These are phyloP conservation scores for Meteorus colon DNA, from an alignment of 2,888 invertebrate genomes.

Conservation along the genomic window DNA sequence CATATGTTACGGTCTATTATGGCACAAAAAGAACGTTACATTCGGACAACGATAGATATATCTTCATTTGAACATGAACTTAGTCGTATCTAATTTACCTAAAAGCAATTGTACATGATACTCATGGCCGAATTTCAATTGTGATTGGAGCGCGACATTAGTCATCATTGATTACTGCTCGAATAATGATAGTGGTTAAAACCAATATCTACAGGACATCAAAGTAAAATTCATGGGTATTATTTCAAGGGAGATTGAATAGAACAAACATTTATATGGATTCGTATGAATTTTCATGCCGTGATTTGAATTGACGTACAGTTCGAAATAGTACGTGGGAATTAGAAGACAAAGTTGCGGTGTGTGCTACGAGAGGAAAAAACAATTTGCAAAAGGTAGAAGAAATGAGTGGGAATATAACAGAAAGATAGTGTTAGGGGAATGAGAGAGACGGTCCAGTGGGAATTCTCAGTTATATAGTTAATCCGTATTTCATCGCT, in stretches of 20 bases:
- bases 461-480: slow-evolving; percentile 72
- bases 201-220: slow-evolving; percentile 3
- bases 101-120: not conserved
- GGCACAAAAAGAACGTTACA: no score
- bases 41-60: not conserved
- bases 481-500: slow-evolving; percentile 73
- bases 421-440: slow-evolving; percentile 44
- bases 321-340: not conserved
- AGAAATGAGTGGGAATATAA: slow-evolving; percentile 10
- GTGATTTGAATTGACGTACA: not conserved
- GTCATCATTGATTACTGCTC: not conserved
- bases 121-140: not conserved
- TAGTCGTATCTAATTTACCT: no score
- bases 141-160: not conserved
- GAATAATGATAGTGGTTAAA: not conserved
- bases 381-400: not conserved
- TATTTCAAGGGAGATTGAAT: slow-evolving; percentile 11
- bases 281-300: slow-evolving; percentile 6
- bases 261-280: slow-evolving; percentile 9
- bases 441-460: slow-evolving; percentile 53
- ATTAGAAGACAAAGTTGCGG: not conserved
- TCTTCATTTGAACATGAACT: not conserved
- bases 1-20: no score
- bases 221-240: not conserved
- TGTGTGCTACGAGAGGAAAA: not conserved